Evolutionary conservation across 2,113 vertebrate species (phyloP).

Genomic region (Tenebrosternarchus preto): DNA sequence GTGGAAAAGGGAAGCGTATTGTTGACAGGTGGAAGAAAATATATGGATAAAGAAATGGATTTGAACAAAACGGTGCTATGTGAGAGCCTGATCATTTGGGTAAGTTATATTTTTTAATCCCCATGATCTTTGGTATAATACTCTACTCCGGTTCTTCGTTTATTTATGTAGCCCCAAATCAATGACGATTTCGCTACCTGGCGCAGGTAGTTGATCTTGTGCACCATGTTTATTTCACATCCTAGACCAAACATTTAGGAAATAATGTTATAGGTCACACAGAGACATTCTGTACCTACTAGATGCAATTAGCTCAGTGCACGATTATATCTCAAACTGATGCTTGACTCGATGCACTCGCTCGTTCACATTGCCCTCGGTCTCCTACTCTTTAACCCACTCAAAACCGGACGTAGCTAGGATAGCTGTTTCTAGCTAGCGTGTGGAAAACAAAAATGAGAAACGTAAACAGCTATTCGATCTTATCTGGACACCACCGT

Average conservation of each 20-base stretch:
- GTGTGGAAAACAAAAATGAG: background rate
- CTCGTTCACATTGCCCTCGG: no score
- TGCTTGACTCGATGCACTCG: no score
- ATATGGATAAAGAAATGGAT: slow-evolving; percentile 68
- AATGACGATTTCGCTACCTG: slow-evolving; percentile 61
- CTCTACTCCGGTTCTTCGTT: background rate
- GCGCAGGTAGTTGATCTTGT: slow-evolving; percentile 43
- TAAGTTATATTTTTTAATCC: slow-evolving; percentile 63
- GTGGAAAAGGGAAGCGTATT: slow-evolving; percentile 63
- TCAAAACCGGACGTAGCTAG: no score
- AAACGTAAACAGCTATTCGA: slow-evolving; percentile 29
- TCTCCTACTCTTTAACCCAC: no score
- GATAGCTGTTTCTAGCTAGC: background rate
- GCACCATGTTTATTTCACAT: slow-evolving; percentile 9
- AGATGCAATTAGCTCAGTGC: background rate
- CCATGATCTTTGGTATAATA: background rate
- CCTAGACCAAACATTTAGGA: slow-evolving; percentile 7
- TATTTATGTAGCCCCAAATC: background rate
- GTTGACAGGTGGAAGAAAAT: slow-evolving; percentile 68
- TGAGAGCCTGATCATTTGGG: slow-evolving; percentile 80
- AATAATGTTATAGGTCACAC: slow-evolving; percentile 2
- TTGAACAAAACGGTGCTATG: slow-evolving; percentile 69
- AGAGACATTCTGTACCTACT: background rate
- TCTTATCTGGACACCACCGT: slow-evolving; percentile 60
- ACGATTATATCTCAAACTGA: background rate